Evolutionary conservation across 37 sponge, comb jelly and placozoan species (phyloP).

Genomic region (Crambe crambe): DNA sequence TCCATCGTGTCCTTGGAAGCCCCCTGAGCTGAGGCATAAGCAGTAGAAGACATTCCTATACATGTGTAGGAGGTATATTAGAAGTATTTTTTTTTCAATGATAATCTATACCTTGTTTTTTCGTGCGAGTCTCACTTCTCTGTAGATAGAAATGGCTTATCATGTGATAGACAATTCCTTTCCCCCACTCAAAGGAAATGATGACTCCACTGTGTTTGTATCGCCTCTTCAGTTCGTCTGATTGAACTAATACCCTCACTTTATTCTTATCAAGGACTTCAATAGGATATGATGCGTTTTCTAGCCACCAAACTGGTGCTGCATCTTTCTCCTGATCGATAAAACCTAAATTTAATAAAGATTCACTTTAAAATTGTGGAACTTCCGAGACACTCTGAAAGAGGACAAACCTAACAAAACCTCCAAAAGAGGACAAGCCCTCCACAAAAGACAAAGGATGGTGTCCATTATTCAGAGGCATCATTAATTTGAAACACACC

Average conservation of each 20-base stretch:
- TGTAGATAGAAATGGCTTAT: constrained; percentile 86
- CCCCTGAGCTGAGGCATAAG: constrained; percentile 54
- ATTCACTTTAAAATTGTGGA: not conserved
- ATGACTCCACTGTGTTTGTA: constrained; percentile 75
- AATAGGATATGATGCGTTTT: constrained; percentile 73
- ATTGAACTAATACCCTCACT: constrained; percentile 72
- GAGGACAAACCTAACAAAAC: too few species aligned
- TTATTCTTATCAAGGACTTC: constrained; percentile 71
- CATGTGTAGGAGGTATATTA: too few species aligned
- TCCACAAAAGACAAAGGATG: too few species aligned
- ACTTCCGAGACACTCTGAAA: too few species aligned
- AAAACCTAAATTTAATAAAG: constrained; percentile 34
- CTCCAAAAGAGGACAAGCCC: too few species aligned
- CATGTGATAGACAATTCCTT: constrained; percentile 86
- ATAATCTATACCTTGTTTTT: constrained; percentile 45
- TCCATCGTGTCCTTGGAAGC: constrained; percentile 30
- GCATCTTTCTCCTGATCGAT: constrained; percentile 81
- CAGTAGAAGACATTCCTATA: constrained; percentile 4
- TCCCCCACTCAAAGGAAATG: constrained; percentile 79
- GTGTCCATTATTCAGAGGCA: too few species aligned
- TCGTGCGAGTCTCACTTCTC: constrained; percentile 72
- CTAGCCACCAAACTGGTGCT: constrained; percentile 84
- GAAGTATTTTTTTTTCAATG: not conserved
- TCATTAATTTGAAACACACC: too few species aligned
- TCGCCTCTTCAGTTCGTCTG: constrained; percentile 62